These are phyloP conservation scores for Rhamnusium bicolor DNA, from an alignment of 2,888 invertebrate species.

Conservation along the genomic window DNA sequence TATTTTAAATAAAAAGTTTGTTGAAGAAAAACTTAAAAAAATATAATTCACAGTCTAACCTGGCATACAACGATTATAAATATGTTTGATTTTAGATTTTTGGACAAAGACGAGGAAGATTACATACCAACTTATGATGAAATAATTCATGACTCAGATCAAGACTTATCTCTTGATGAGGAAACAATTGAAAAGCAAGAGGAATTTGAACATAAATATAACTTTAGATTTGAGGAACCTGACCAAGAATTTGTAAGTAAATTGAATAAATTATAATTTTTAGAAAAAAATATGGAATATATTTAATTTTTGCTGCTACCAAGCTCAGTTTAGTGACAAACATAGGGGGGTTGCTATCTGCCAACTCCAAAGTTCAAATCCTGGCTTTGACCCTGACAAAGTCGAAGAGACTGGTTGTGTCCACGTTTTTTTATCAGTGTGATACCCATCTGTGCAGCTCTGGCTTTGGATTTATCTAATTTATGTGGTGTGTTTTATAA, in stretches of 20 bases:
- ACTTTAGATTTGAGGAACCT: constrained; percentile 97
- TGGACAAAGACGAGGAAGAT: constrained; percentile 70
- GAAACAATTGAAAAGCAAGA: constrained; percentile 85
- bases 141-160: constrained; percentile 76
- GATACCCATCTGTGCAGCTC: too few relatives aligned
- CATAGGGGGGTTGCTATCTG: too few relatives aligned
- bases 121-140: constrained; percentile 79
- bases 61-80: not conserved
- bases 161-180: constrained; percentile 85
- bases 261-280: not conserved
- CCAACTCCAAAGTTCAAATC: too few relatives aligned
- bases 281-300: too few relatives aligned
- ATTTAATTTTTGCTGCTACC: too few relatives aligned
- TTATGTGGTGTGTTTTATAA: too few relatives aligned
- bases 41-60: not conserved
- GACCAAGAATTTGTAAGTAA: constrained; percentile 87
- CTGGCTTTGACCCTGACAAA: too few relatives aligned
- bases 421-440: too few relatives aligned
- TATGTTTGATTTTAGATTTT: constrained; percentile 67
- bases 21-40: not conserved
- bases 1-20: constrained; percentile 86
- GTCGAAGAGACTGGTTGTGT: too few relatives aligned
- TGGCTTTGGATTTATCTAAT: too few relatives aligned
- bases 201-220: constrained; percentile 94
- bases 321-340: too few relatives aligned